Evolutionary conservation across 1,140 invertebrate species (phyloP), one percentile per base, ranked within the genome.

Genomic region (Brachionus rubens): DNA sequence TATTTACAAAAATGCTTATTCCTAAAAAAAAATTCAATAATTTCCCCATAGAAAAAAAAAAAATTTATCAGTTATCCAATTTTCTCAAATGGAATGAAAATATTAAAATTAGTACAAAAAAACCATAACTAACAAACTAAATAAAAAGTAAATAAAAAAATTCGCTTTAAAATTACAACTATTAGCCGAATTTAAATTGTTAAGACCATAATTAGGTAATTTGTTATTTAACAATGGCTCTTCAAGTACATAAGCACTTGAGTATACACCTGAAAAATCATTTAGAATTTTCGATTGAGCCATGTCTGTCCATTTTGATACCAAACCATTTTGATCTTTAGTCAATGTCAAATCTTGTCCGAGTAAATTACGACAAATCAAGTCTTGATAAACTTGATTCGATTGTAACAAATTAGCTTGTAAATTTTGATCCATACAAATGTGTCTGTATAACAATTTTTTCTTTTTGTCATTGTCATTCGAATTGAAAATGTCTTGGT

Each of bases 371-470:
- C 68, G 3, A 40, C 68, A 72, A 19, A 72, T 54, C 46, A 72
- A 54, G 9, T 72, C 40, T 16, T 54, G 68, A 41, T 54, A 36
- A 16, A 21, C 21, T 21, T 16, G 10, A 36, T 48, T 50, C 14
- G 19, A 24, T 24, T 72, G 46, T 10, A 72, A 36, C 26, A 72
- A 50, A 50, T 48, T 48, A 36, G 43, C 48, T 48, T 47, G 68
- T n/a, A 72, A 72, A 24, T 72, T 72, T 30, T 72, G 68, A 5
- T 72, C 68, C 68, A 72, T 48, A 28, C 68, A 72, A 30, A 72
- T 72, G n/a, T 72, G 68, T 33, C 68, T 30, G 26, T 72, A 72
- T 7, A 72, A 14, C 6, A 72, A 21, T 16, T 72, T 72, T 48
- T 24, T 48, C n/a, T 72, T 72, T 72, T 72, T 30, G 6, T 72